These are phyloP conservation scores for Leucopsar rothschildi DNA, from an alignment of 2,113 vertebrate species.

Conservation along the genomic window DNA sequence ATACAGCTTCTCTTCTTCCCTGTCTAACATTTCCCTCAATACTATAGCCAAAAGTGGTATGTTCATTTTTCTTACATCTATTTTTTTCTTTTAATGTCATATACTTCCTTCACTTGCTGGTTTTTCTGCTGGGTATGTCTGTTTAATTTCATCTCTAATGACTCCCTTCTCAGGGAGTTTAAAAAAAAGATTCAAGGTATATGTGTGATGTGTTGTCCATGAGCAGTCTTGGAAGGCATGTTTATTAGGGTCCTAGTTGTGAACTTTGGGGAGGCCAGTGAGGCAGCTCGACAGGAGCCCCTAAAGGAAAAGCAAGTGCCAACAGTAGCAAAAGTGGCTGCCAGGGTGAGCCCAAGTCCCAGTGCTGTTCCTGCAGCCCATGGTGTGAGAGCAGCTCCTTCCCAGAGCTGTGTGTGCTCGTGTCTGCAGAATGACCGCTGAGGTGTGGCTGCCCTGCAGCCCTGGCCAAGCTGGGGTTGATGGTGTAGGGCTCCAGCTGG, in stretches of 20 bases:
- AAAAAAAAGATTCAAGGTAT: no score
- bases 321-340: background rate
- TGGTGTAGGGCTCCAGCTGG: accelerated
- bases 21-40: conserved; percentile 90
- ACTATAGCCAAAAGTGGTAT: conserved; percentile 87
- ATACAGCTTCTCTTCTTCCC: conserved; percentile 83
- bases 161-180: background rate
- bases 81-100: conserved; percentile 43
- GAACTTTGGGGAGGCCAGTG: background rate
- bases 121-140: background rate
- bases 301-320: background rate
- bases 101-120: background rate
- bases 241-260: background rate
- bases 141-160: background rate
- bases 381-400: background rate
- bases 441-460: background rate
- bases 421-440: accelerated
- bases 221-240: background rate
- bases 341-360: background rate
- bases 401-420: background rate
- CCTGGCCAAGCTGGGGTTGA: background rate
- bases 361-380: background rate
- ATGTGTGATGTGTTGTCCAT: background rate
- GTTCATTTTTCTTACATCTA: conserved; percentile 75
- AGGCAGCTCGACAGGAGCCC: background rate